Evolutionary conservation across 2,888 invertebrate genomes (phyloP), one percentile per base, ranked within the genome.

Genomic region (Himalopsyche anomala): DNA sequence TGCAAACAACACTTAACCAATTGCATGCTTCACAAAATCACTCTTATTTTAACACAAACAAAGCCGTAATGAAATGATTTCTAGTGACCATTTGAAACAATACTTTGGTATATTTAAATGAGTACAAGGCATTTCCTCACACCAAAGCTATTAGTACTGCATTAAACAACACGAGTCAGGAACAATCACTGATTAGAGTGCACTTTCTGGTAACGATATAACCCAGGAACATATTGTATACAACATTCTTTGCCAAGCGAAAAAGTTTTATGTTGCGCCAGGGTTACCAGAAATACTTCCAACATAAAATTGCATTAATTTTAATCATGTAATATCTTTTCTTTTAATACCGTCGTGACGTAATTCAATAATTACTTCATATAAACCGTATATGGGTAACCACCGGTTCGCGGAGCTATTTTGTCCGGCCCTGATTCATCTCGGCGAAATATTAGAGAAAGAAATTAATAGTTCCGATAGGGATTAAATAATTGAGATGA

Each of bases 111-210:
- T 83, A 83, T 83, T 83, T 69, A 83, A 83, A 83, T 83, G 80
- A 84, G 55, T 84, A 80, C 56, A 82, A n/a, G 81, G 19, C 81
- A 54, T 51, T 42, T 45, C 51, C 74, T 74, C 84, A 80, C 80
- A 42, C 40, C 42, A 80, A 83, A n/a, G n/a, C 84, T 84, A 84
- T 84, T 84, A 84, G 84, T 80, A 56, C 36, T 80, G 80, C 80
- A 84, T 84, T 84, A 80, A 80, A 54, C 55, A 51, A 84, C 80
- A 84, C 84, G 54, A 80, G 80, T 79, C 84, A 19, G 80, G 51
- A 83, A 83, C 80, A 79, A 84, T 84, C 84, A 80, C 56, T 55
- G 84, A 84, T 84, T 84, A 84, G 84, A 84, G 84, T 55, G 80
- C 84, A 84, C 84, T 80, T 40, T 84, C 84, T 38, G 56, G 80